These are phyloP conservation scores for Drosophila parthenogenetica DNA, from an alignment of 2,888 invertebrate genomes.

Conservation along the genomic window DNA sequence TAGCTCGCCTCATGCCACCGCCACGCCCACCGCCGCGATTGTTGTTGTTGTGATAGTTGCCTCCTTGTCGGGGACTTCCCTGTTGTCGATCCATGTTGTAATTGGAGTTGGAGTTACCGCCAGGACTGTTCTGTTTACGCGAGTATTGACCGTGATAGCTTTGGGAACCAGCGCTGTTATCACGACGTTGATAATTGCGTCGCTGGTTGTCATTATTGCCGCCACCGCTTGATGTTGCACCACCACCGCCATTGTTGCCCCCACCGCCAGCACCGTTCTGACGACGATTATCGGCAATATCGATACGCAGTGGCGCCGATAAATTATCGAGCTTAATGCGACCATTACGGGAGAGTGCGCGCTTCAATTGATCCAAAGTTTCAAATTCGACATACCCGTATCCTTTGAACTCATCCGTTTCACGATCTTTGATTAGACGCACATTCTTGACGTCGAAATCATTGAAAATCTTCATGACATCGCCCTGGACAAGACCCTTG, in stretches of 20 bases:
- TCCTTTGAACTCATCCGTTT: constrained; percentile 98
- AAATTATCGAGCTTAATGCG: constrained; percentile 90
- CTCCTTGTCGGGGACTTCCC: constrained; percentile 19
- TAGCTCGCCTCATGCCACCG: constrained; percentile 25
- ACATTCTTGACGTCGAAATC: constrained; percentile 91
- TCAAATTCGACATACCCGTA: constrained; percentile 99
- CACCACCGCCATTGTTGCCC: constrained; percentile 39
- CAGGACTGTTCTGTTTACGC: constrained; percentile 30
- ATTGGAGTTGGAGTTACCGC: constrained; percentile 29
- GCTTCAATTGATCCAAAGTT: constrained; percentile 90
- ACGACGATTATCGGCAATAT: constrained; percentile 93
- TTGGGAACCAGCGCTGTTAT: constrained; percentile 49
- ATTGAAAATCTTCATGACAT: constrained; percentile 93
- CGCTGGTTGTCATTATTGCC: constrained; percentile 42
- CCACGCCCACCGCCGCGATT: constrained; percentile 29
- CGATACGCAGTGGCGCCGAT: constrained; percentile 89
- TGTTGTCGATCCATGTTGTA: constrained; percentile 26
- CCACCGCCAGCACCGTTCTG: constrained; percentile 60
- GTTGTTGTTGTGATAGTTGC: constrained; percentile 11
- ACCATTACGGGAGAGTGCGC: constrained; percentile 93
- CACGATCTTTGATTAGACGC: constrained; percentile 96
- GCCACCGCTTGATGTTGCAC: constrained; percentile 35
- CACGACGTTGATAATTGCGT: constrained; percentile 52
- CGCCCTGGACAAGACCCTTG: constrained; percentile 95
- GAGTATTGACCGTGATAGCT: constrained; percentile 33